These are phyloP conservation scores for Hoplodrina blanda DNA, from an alignment of 2,888 invertebrate genomes.

Conservation along the genomic window DNA sequence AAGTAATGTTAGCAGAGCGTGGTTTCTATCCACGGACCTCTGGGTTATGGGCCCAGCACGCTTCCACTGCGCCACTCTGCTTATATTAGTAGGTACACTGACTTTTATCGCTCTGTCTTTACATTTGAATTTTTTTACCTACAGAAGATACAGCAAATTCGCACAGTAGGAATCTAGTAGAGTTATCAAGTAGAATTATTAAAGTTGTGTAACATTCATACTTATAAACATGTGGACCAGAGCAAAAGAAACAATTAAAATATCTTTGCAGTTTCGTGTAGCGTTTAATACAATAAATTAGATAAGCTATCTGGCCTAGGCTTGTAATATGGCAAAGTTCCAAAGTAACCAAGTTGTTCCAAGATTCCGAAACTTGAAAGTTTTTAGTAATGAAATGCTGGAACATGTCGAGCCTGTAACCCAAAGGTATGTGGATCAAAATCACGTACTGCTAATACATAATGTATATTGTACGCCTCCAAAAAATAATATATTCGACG, in stretches of 20 bases:
- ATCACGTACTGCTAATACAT: slow-evolving; percentile 93
- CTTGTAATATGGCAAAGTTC: slow-evolving; percentile 40
- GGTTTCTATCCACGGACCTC: slow-evolving; percentile 98
- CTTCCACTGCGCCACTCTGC: slow-evolving; percentile 96
- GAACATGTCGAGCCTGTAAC: slow-evolving; percentile 95
- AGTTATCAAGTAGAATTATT: too few relatives aligned
- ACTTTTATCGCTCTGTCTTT: not conserved
- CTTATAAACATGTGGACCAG: not conserved
- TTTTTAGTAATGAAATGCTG: slow-evolving; percentile 46
- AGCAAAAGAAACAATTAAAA: slow-evolving; percentile 43
- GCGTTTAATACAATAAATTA: slow-evolving; percentile 39
- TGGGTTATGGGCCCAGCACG: slow-evolving; percentile 97
- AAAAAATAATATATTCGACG: slow-evolving; percentile 7
- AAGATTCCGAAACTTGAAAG: slow-evolving; percentile 42
- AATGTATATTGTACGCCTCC: not conserved
- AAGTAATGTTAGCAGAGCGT: slow-evolving; percentile 49
- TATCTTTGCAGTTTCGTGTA: slow-evolving; percentile 26
- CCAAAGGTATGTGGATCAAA: slow-evolving; percentile 96
- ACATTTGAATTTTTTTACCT: too few relatives aligned
- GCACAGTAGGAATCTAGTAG: too few relatives aligned
- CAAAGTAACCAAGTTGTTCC: slow-evolving; percentile 27
- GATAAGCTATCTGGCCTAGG: slow-evolving; percentile 48
- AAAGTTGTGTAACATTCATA: too few relatives aligned
- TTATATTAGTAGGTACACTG: too few relatives aligned
- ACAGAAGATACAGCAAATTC: too few relatives aligned